Conservation (phyloP, 30 jellyfish, hydroid and myxozoan genomes). For the Haliclystus octoradiatus region DNA sequence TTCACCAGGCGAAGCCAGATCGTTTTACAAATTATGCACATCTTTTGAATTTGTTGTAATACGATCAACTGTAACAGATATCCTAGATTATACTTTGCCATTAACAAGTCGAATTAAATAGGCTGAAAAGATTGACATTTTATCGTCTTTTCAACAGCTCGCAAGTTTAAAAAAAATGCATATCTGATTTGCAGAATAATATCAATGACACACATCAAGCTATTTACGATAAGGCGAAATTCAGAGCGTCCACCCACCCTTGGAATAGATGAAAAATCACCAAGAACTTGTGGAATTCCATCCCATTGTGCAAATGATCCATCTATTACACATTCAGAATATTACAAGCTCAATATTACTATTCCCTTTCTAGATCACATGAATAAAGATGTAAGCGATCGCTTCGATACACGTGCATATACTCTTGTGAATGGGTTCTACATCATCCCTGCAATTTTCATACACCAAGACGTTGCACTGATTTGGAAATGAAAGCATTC, state of each 20-base stretch:
- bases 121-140: too few species aligned
- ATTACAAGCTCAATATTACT: slow-evolving; percentile 12
- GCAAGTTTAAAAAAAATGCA: too few species aligned
- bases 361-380: slow-evolving; percentile 43
- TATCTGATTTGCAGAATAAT: too few species aligned
- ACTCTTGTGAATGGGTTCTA: slow-evolving; percentile 6
- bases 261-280: slow-evolving; percentile 6
- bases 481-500: slow-evolving; percentile 25
- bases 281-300: slow-evolving; percentile 11
- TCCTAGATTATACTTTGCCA: slow-evolving; percentile 8
- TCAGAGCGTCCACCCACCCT: too few species aligned
- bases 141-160: too few species aligned
- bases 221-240: too few species aligned
- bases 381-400: slow-evolving; percentile 4
- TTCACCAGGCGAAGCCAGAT: slow-evolving; percentile 22
- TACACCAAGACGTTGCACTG: neutral
- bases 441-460: slow-evolving; percentile 16
- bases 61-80: neutral
- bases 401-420: slow-evolving; percentile 4
- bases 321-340: slow-evolving; percentile 14
- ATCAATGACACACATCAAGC: too few species aligned
- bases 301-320: slow-evolving; percentile 6
- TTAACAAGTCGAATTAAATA: slow-evolving; percentile 11
- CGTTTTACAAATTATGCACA: slow-evolving; percentile 6
- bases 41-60: slow-evolving; percentile 1